These are phyloP conservation scores for Lasioglossum oenotherae DNA, from an alignment of 2,888 invertebrate genomes.

Conservation along the genomic window DNA sequence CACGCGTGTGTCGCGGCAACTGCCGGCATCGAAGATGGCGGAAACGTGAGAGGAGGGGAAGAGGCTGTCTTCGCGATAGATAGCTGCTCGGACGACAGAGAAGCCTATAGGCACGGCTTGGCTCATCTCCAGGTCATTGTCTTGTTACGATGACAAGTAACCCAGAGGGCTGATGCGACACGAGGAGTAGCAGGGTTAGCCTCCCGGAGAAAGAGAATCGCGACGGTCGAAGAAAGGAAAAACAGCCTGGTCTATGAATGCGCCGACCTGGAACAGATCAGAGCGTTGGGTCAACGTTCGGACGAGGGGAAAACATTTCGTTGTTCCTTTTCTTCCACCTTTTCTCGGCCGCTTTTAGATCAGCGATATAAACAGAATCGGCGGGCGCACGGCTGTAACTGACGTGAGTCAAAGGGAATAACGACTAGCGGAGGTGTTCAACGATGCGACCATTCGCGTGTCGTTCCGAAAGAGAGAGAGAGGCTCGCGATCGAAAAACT, in stretches of 20 bases:
- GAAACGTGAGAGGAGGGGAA: background rate
- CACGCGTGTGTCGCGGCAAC: conserved; percentile 31
- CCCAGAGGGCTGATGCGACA: conserved; percentile 34
- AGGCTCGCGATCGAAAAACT: background rate
- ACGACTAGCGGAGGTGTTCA: conserved; percentile 25
- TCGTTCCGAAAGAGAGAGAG: background rate
- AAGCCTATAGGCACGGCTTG: conserved; percentile 52
- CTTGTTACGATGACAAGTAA: conserved; percentile 63
- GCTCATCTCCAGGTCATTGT: conserved; percentile 73
- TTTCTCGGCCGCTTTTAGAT: conserved; percentile 49
- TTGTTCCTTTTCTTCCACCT: conserved; percentile 1
- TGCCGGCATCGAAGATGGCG: conserved; percentile 2
- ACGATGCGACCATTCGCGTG: conserved; percentile 25
- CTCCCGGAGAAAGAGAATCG: conserved; percentile 35
- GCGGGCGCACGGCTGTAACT: conserved; percentile 21
- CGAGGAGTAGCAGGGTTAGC: conserved; percentile 32
- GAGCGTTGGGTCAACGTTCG: conserved; percentile 61
- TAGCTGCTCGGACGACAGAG: conserved; percentile 37
- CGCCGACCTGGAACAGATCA: conserved; percentile 50
- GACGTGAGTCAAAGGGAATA: conserved; percentile 41
- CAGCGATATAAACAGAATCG: conserved; percentile 49
- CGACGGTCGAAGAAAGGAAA: conserved; percentile 34
- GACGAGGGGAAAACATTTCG: conserved; percentile 34
- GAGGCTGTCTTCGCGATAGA: conserved; percentile 42
- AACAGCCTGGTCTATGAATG: conserved; percentile 43